phyloP scores from a whole-genome alignment of 2,797 vertebrate species.

The Macropus fuliginosus region DNA sequence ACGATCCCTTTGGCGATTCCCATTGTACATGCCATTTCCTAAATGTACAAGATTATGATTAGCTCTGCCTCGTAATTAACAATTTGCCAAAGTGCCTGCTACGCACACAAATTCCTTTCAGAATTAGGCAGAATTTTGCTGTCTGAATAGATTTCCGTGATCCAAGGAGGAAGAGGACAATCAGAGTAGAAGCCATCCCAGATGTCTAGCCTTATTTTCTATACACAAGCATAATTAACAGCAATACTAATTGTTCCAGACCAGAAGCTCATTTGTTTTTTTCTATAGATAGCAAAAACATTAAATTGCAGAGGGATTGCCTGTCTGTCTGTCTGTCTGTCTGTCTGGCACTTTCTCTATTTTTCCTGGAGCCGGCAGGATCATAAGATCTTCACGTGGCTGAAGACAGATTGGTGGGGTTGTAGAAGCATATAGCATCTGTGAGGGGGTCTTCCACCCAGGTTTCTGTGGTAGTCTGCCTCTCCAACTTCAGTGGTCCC shows the following conservation, averaged over 20 bases:
- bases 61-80: conserved; percentile 85
- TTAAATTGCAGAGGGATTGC: conserved; percentile 79
- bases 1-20: conserved; percentile 79
- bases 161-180: conserved; percentile 81
- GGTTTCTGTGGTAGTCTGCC: conserved; percentile 62
- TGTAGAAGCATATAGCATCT: conserved; percentile 67
- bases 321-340: conserved; percentile 50
- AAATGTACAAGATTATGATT: conserved; percentile 85
- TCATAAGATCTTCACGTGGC: conserved; percentile 72
- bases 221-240: conserved; percentile 82
- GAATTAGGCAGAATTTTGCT: conserved; percentile 84
- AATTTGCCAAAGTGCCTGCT: conserved; percentile 85
- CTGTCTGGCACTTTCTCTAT: conserved; percentile 1
- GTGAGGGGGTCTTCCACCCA: conserved; percentile 63
- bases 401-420: conserved; percentile 79
- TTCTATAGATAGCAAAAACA: conserved; percentile 81
- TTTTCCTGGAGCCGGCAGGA: conserved; percentile 55
- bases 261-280: conserved; percentile 85
- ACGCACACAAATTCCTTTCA: conserved; percentile 82
- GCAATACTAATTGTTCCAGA: conserved; percentile 84
- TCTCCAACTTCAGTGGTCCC: neutral
- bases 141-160: conserved; percentile 85
- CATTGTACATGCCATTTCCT: conserved; percentile 78
- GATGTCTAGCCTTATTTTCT: conserved; percentile 82
- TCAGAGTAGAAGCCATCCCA: conserved; percentile 81